Evolutionary conservation across 1,140 invertebrate genomes (phyloP).

Genomic region (Tyrophagus putrescentiae): DNA sequence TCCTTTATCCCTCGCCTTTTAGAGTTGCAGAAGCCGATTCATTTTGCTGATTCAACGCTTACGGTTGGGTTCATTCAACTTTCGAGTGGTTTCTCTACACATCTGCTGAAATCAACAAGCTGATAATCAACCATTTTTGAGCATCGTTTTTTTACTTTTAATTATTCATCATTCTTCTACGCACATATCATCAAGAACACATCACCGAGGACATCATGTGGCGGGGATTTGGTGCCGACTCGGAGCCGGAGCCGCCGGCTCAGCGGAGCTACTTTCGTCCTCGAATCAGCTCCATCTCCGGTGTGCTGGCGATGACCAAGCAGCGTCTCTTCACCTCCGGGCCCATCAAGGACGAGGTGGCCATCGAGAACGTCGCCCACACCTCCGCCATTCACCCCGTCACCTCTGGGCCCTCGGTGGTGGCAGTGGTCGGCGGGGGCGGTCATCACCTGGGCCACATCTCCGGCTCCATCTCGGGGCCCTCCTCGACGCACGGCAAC

Average conservation of each 20-base stretch:
- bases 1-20: too few relatives aligned
- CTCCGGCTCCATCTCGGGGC: background rate
- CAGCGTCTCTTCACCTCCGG: conserved; percentile 18
- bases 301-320: conserved; percentile 20
- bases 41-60: too few relatives aligned
- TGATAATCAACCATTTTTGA: too few relatives aligned
- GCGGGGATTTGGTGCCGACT: conserved; percentile 19
- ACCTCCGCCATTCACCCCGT: conserved; percentile 3
- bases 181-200: too few relatives aligned
- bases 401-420: background rate
- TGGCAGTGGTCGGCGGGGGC: background rate
- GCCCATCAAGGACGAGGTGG: background rate
- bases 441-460: background rate
- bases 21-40: too few relatives aligned
- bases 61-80: too few relatives aligned
- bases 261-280: conserved; percentile 22
- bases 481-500: too few relatives aligned
- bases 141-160: too few relatives aligned
- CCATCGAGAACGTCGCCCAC: background rate
- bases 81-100: too few relatives aligned
- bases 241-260: conserved; percentile 9
- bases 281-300: conserved; percentile 20
- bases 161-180: too few relatives aligned
- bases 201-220: conserved; percentile 22
- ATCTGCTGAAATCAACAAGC: too few relatives aligned